Conservation (phyloP, 2,888 invertebrate species). For the Chouioia cunea region DNA sequence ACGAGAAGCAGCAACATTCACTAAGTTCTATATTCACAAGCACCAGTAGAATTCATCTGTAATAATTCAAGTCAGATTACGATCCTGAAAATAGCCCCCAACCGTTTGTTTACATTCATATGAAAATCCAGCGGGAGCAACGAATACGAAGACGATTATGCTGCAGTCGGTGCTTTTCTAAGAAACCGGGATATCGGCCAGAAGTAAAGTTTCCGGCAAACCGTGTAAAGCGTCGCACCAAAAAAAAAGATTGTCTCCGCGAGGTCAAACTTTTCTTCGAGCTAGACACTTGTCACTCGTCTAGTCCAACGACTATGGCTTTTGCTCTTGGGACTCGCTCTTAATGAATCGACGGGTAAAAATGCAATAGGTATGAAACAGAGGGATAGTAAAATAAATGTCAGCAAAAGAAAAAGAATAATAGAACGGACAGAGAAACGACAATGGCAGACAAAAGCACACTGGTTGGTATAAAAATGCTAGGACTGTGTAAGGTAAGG, state of each 20-base stretch:
- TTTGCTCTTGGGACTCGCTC: background rate
- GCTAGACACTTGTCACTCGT: conserved; percentile 27
- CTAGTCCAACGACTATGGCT: conserved; percentile 12
- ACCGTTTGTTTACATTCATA: conserved; percentile 19
- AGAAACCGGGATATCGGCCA: conserved; percentile 4
- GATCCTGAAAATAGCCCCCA: background rate
- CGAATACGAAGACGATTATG: conserved; percentile 20
- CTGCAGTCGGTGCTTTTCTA: background rate
- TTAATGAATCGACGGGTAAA: conserved; percentile 34
- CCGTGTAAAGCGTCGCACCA: conserved; percentile 2
- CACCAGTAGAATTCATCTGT: too few relatives aligned
- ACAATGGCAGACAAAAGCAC: background rate
- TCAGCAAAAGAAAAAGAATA: background rate
- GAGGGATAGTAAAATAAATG: background rate
- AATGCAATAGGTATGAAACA: conserved; percentile 32
- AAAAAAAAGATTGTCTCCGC: background rate
- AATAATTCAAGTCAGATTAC: too few relatives aligned
- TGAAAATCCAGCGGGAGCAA: conserved; percentile 11
- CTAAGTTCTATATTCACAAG: too few relatives aligned
- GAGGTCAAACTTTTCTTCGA: conserved; percentile 24
- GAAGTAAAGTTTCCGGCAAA: conserved; percentile 23
- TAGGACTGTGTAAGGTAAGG: conserved; percentile 1
- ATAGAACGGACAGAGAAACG: background rate
- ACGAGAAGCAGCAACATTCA: too few relatives aligned
- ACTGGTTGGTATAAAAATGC: background rate